phyloP scores from a whole-genome alignment of 2,113 vertebrate species.

The Dasypus novemcinctus region DNA sequence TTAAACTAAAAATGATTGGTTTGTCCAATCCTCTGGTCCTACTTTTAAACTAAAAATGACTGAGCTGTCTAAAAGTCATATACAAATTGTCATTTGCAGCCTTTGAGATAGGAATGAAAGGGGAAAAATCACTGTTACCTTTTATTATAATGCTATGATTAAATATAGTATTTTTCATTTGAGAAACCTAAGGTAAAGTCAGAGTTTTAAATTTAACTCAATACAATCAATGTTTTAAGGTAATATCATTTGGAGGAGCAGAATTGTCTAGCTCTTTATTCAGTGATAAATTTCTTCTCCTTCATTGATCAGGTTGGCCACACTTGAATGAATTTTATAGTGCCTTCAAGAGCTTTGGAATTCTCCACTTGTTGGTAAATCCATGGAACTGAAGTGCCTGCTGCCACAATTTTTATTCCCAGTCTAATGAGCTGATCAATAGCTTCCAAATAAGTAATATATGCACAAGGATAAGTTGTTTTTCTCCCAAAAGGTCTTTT shows the following conservation, averaged over 20 bases:
- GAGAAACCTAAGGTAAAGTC: background rate
- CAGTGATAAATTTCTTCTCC: background rate
- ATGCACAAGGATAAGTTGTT: background rate
- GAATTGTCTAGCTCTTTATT: background rate
- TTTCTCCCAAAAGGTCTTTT: background rate
- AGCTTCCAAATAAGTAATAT: background rate
- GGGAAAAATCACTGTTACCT: background rate
- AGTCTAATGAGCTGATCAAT: background rate
- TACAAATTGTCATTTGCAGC: background rate
- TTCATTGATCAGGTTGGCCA: background rate
- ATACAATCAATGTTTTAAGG: background rate
- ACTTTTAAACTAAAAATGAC: too few species aligned
- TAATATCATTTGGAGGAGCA: background rate
- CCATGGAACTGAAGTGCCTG: background rate
- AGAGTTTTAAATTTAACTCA: background rate
- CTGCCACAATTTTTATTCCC: background rate
- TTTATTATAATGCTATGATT: background rate
- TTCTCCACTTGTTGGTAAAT: background rate
- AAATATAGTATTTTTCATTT: conserved; percentile 2
- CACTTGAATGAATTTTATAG: background rate
- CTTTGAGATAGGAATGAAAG: background rate
- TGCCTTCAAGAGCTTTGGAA: conserved; percentile 13
- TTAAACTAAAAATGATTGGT: too few species aligned
- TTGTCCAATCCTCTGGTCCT: background rate
- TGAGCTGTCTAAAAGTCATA: background rate